phyloP scores from a whole-genome alignment of 2,888 invertebrate genomes.

The Polydesmus complanatus region DNA sequence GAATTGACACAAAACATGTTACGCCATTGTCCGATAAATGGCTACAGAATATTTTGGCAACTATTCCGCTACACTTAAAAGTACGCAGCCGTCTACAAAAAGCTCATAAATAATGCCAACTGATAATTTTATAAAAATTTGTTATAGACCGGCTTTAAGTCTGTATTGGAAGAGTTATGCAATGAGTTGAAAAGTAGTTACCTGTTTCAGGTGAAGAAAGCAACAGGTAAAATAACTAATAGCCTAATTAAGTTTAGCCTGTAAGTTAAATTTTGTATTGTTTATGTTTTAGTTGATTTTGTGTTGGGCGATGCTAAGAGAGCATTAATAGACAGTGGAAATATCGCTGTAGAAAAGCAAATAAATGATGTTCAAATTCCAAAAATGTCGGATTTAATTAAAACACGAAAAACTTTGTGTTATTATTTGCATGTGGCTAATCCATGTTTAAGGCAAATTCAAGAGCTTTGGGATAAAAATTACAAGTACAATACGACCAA shows the following conservation, averaged over 20 bases:
- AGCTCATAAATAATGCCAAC: neutral
- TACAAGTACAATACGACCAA: conserved; percentile 44
- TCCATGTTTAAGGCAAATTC: conserved; percentile 61
- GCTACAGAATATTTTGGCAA: conserved; percentile 39
- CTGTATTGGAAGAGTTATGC: conserved; percentile 5
- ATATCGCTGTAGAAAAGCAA: neutral
- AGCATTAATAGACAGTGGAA: neutral
- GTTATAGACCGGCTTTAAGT: neutral
- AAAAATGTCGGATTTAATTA: conserved; percentile 23
- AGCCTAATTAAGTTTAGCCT: no score
- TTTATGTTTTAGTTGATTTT: conserved; percentile 67
- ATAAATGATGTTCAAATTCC: conserved; percentile 25
- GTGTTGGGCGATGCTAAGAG: conserved; percentile 62
- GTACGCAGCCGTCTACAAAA: conserved; percentile 2
- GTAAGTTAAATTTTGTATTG: conserved; percentile 1
- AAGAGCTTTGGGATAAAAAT: conserved; percentile 63
- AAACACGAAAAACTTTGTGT: neutral
- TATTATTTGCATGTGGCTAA: conserved; percentile 56
- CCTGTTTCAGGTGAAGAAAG: conserved; percentile 12
- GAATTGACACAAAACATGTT: conserved; percentile 78
- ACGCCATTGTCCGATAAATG: conserved; percentile 64
- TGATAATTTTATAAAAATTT: neutral
- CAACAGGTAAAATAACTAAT: neutral
- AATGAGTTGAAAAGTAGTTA: conserved; percentile 5
- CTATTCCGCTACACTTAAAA: conserved; percentile 27